Conservation (phyloP, 2,113 vertebrate genomes). For the Coregonus clupeaformis region DNA sequence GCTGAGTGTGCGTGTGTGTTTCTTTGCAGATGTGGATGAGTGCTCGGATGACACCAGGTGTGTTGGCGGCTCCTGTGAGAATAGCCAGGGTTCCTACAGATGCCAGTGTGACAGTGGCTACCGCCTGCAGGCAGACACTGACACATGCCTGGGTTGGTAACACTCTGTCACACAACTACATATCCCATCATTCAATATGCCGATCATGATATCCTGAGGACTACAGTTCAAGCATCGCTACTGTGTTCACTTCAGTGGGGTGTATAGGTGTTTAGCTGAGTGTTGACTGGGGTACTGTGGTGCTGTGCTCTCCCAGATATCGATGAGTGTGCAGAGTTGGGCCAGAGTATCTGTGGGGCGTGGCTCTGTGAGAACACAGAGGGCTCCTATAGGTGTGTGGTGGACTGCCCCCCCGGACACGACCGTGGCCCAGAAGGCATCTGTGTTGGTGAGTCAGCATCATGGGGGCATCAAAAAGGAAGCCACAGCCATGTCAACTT, state of each 20-base stretch:
- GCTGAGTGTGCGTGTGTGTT: slow-evolving; percentile 9
- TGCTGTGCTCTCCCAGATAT: slow-evolving; percentile 49
- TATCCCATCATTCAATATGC: not conserved
- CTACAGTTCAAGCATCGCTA: too few relatives aligned
- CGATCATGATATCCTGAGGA: too few relatives aligned
- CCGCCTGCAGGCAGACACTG: slow-evolving; percentile 36
- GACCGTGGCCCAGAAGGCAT: slow-evolving; percentile 17
- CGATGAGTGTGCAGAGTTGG: slow-evolving; percentile 52
- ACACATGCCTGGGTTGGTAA: slow-evolving; percentile 48
- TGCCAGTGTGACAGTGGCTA: slow-evolving; percentile 50
- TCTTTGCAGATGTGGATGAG: slow-evolving; percentile 49
- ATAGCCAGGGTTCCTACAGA: slow-evolving; percentile 46
- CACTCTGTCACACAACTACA: not conserved
- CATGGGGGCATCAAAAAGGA: too few relatives aligned
- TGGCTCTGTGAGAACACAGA: slow-evolving; percentile 51
- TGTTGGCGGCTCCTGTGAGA: slow-evolving; percentile 40
- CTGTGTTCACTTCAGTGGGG: too few relatives aligned
- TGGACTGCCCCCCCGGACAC: slow-evolving; percentile 45
- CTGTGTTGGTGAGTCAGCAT: slow-evolving; percentile 46
- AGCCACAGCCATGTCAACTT: not conserved
- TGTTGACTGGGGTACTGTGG: not conserved
- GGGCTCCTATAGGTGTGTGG: slow-evolving; percentile 47
- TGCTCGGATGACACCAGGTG: slow-evolving; percentile 42
- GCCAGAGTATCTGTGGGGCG: slow-evolving; percentile 43
- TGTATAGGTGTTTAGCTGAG: not conserved